Conservation (phyloP, 2,113 vertebrate species). For the Lasiurus borealis region DNA sequence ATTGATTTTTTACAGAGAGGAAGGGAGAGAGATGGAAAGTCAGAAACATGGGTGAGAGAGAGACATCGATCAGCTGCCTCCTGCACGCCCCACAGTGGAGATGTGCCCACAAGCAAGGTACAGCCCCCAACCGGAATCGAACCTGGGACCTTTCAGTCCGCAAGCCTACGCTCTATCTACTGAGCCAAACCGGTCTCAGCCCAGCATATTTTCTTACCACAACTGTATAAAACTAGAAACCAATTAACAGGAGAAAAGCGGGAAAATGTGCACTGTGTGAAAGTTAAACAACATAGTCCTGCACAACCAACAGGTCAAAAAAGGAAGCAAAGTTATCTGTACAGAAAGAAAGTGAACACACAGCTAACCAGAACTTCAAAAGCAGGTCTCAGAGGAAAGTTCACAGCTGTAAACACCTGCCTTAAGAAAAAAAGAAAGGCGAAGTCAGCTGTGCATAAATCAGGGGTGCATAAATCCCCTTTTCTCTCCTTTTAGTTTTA, state of each 20-base stretch:
- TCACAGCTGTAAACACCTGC: background rate
- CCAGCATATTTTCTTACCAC: background rate
- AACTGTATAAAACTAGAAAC: background rate
- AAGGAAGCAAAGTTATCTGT: background rate
- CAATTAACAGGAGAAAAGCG: background rate
- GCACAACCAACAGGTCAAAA: background rate
- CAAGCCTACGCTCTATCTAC: no score
- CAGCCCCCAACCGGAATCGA: no score
- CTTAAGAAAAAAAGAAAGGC: background rate
- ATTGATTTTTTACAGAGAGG: no score
- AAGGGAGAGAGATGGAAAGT: no score
- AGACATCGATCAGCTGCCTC: no score
- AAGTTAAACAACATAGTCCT: background rate
- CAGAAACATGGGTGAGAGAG: no score
- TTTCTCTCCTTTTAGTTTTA: background rate
- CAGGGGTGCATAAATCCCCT: no score
- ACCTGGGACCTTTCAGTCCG: no score
- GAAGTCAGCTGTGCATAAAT: background rate
- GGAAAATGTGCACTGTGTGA: background rate
- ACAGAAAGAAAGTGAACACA: background rate
- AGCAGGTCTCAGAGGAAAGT: background rate
- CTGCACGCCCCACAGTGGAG: no score
- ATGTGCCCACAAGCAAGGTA: no score
- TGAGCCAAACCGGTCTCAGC: no score
- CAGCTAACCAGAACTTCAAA: background rate